Conservation (phyloP, 2,113 vertebrate genomes). For the Psilopsiagon aurifrons region DNA sequence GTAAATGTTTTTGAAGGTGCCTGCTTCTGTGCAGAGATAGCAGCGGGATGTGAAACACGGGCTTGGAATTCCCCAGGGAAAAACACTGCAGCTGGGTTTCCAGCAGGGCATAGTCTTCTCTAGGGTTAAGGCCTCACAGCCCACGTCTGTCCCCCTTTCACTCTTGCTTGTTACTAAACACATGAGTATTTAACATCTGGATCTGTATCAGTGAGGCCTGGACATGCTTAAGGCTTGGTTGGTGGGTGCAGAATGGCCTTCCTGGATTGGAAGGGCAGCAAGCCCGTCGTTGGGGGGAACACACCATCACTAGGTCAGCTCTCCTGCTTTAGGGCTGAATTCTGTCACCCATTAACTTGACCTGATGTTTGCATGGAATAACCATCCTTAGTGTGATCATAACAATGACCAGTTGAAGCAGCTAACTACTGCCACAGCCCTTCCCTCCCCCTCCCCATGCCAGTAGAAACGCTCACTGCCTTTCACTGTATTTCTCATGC, state of each 20-base stretch:
- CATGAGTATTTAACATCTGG: accelerated
- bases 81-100: not conserved
- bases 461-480: not conserved
- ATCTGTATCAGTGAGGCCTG: not conserved
- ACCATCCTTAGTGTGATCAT: not conserved
- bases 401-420: not conserved
- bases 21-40: accelerated
- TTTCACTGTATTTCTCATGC: not conserved
- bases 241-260: not conserved
- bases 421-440: not conserved
- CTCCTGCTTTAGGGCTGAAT: not conserved
- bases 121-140: accelerated
- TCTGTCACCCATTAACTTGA: not conserved
- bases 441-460: not conserved
- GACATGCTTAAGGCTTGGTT: accelerated
- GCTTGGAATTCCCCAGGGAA: not conserved
- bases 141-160: not conserved
- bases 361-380: not conserved
- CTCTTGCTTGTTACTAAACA: accelerated
- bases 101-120: not conserved
- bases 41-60: accelerated
- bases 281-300: accelerated
- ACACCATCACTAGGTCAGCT: accelerated
- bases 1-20: accelerated
- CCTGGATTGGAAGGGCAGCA: not conserved